Evolutionary conservation across 2,888 invertebrate genomes (phyloP).

Genomic region (Aphrophora alni): DNA sequence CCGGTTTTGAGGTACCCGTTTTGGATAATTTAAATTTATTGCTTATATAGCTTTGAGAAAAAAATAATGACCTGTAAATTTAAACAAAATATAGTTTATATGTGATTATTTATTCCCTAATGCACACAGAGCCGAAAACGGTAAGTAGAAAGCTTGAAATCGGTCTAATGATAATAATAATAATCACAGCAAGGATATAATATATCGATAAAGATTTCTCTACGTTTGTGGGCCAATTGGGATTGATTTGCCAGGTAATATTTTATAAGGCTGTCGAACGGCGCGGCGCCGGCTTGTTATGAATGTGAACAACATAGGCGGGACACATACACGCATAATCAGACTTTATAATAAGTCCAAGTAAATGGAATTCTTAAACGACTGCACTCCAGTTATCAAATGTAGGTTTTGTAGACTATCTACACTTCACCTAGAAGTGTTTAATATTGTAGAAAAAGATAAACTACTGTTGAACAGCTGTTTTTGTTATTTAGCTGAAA

Average conservation of each 20-base stretch:
- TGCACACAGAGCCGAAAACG: background rate
- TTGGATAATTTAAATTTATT: background rate
- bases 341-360: background rate
- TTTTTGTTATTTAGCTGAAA: too few relatives aligned
- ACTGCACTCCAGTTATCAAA: background rate
- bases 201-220: background rate
- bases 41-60: background rate
- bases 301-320: background rate
- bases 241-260: conserved; percentile 6
- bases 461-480: too few relatives aligned
- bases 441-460: too few relatives aligned
- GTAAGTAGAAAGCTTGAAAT: background rate
- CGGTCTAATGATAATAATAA: background rate
- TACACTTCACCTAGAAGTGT: too few relatives aligned
- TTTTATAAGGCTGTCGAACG: background rate
- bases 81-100: background rate
- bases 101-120: background rate
- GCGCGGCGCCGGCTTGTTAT: background rate
- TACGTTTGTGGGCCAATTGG: conserved; percentile 6
- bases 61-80: background rate
- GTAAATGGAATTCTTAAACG: background rate
- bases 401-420: too few relatives aligned
- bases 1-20: background rate
- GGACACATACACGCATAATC: background rate
- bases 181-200: background rate